phyloP scores from a whole-genome alignment of 2,888 invertebrate genomes.

The Drosophila antonietae region DNA sequence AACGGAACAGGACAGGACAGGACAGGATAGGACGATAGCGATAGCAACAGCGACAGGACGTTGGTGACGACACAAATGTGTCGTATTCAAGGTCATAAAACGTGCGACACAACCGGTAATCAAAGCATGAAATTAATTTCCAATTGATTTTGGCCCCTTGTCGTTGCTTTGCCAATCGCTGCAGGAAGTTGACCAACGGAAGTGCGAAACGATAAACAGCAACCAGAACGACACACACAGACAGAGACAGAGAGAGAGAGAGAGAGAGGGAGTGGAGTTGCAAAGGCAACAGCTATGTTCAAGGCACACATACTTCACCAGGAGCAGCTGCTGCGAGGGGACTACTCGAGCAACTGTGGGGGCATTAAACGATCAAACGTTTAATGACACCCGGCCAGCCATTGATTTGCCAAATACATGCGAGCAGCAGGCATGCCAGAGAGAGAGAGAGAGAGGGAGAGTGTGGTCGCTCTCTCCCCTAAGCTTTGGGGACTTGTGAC shows the following conservation, averaged over 20 bases:
- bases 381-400: constrained; percentile 78
- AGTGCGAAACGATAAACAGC: constrained; percentile 79
- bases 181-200: constrained; percentile 79
- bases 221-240: constrained; percentile 12
- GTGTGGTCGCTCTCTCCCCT: neutral
- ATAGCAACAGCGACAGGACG: constrained; percentile 10
- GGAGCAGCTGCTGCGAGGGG: constrained; percentile 27
- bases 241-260: neutral
- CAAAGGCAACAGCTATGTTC: constrained; percentile 33
- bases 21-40: constrained; percentile 3
- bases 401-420: constrained; percentile 79
- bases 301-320: constrained; percentile 61
- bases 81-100: constrained; percentile 80
- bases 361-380: constrained; percentile 78
- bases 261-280: constrained; percentile 27
- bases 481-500: constrained; percentile 27
- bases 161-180: constrained; percentile 62
- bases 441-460: neutral
- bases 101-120: constrained; percentile 80
- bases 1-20: constrained; percentile 7
- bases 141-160: constrained; percentile 77
- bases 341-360: constrained; percentile 12
- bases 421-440: constrained; percentile 22
- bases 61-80: constrained; percentile 74
- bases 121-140: constrained; percentile 81